These are phyloP conservation scores for Acronicta aceris DNA, from an alignment of 2,888 invertebrate genomes.

Conservation along the genomic window DNA sequence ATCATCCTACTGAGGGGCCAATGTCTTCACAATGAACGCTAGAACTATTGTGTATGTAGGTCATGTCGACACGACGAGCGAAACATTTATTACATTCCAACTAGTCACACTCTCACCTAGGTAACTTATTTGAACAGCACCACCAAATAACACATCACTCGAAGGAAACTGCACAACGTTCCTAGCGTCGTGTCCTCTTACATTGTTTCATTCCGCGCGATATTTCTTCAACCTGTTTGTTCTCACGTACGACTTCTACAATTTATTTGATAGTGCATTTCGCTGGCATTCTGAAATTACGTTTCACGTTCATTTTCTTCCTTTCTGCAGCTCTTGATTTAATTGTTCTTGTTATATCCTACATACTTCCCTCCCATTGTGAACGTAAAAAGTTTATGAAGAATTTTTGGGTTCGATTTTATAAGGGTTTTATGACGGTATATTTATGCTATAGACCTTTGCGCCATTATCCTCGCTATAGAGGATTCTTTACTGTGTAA, in stretches of 20 bases:
- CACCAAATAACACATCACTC: conserved; percentile 35
- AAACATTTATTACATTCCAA: conserved; percentile 1
- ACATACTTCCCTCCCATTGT: neutral
- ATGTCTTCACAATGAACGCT: too few species aligned
- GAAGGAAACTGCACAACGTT: conserved; percentile 14
- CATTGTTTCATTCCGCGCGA: conserved; percentile 32
- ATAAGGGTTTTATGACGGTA: conserved; percentile 18
- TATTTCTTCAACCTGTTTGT: conserved; percentile 34
- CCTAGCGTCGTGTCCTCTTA: conserved; percentile 16
- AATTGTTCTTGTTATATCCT: conserved; percentile 11
- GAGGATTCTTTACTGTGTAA: conserved; percentile 29
- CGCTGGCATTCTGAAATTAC: conserved; percentile 15
- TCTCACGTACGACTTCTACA: conserved; percentile 31
- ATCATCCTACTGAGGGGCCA: too few species aligned
- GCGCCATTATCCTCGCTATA: conserved; percentile 18
- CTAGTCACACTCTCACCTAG: neutral
- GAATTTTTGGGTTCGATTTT: conserved; percentile 19
- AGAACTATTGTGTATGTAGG: neutral
- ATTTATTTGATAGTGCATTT: conserved; percentile 49
- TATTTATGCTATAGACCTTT: conserved; percentile 2
- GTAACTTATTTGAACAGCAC: conserved; percentile 12
- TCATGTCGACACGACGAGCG: too few species aligned
- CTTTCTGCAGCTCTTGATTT: conserved; percentile 13
- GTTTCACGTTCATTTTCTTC: conserved; percentile 11
- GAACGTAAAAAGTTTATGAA: neutral